These are phyloP conservation scores for Catharus minimus DNA, from an alignment of 2,113 vertebrate genomes.

Conservation along the genomic window DNA sequence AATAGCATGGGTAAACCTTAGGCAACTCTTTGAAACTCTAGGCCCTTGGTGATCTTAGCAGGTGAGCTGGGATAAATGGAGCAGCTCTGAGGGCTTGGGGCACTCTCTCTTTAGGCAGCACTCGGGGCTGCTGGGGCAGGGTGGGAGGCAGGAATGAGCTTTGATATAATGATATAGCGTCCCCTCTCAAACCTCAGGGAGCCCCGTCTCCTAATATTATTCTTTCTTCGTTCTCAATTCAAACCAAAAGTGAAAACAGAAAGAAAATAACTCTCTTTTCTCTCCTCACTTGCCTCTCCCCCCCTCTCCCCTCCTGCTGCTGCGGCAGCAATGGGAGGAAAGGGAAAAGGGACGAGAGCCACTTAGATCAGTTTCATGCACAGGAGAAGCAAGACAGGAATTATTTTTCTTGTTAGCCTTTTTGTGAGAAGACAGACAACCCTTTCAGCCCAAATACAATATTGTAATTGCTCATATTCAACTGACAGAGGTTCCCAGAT, in stretches of 20 bases:
- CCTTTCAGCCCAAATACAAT: slow-evolving; percentile 75
- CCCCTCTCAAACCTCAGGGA: slow-evolving; percentile 47
- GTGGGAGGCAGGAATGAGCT: slow-evolving; percentile 43
- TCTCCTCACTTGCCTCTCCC: not conserved
- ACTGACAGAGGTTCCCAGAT: slow-evolving; percentile 73
- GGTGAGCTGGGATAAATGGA: slow-evolving; percentile 57
- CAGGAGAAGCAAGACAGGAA: slow-evolving; percentile 58
- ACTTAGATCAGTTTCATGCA: slow-evolving; percentile 40
- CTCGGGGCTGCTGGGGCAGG: not conserved
- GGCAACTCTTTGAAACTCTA: slow-evolving; percentile 55
- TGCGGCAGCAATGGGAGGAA: not conserved
- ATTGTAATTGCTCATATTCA: slow-evolving; percentile 75
- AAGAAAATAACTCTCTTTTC: slow-evolving; percentile 34
- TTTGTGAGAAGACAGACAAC: slow-evolving; percentile 70
- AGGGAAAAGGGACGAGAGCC: not conserved
- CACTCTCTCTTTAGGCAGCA: not conserved
- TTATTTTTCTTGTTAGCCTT: slow-evolving; percentile 71
- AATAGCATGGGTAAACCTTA: not conserved
- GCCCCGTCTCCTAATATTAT: slow-evolving; percentile 47
- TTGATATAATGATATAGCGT: slow-evolving; percentile 57
- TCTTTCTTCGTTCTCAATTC: slow-evolving; percentile 70
- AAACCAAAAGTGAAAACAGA: slow-evolving; percentile 67
- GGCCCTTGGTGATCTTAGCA: slow-evolving; percentile 55
- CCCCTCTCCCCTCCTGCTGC: not conserved
- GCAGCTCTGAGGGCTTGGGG: not conserved